Percentiles rank a stretch among this genome's conserved stretches.
These are phyloP conservation scores for Phrynosoma platyrhinos DNA, from an alignment of 2,113 vertebrate genomes.

Conservation along the genomic window DNA sequence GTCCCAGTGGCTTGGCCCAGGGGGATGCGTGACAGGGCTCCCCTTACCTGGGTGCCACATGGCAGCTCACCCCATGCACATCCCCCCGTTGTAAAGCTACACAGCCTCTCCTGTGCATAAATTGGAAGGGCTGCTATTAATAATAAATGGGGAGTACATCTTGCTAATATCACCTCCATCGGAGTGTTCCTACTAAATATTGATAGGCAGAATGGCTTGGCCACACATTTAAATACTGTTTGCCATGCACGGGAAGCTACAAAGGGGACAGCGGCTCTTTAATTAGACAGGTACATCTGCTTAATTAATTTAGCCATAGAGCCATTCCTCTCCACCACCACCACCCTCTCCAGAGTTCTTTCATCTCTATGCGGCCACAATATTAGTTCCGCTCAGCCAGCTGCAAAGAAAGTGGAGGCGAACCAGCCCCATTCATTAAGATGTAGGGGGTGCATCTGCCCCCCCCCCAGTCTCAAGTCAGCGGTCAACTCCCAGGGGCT, in stretches of 20 bases:
- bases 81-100: conserved; percentile 50
- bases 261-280: conserved; percentile 70
- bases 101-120: conserved; percentile 55
- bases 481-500: conserved; percentile 73
- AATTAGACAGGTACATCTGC: conserved; percentile 78
- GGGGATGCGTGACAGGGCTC: conserved; percentile 3
- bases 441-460: conserved; percentile 71
- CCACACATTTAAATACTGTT: conserved; percentile 76
- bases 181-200: conserved; percentile 70
- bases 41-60: conserved; percentile 54
- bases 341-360: conserved; percentile 56
- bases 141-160: conserved; percentile 74
- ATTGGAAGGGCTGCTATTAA: conserved; percentile 74
- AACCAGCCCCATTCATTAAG: conserved; percentile 80
- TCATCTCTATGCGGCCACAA: conserved; percentile 74
- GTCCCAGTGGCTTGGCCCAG: not conserved
- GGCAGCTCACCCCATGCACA: conserved; percentile 40
- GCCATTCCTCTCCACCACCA: conserved; percentile 55
- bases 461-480: conserved; percentile 80
- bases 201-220: conserved; percentile 72
- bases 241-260: conserved; percentile 65
- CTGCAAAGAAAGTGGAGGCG: conserved; percentile 70
- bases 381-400: conserved; percentile 85
- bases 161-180: conserved; percentile 75
- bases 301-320: conserved; percentile 92